phyloP scores from a whole-genome alignment of 2,113 vertebrate genomes.

The Tychaedon coryphoeus region DNA sequence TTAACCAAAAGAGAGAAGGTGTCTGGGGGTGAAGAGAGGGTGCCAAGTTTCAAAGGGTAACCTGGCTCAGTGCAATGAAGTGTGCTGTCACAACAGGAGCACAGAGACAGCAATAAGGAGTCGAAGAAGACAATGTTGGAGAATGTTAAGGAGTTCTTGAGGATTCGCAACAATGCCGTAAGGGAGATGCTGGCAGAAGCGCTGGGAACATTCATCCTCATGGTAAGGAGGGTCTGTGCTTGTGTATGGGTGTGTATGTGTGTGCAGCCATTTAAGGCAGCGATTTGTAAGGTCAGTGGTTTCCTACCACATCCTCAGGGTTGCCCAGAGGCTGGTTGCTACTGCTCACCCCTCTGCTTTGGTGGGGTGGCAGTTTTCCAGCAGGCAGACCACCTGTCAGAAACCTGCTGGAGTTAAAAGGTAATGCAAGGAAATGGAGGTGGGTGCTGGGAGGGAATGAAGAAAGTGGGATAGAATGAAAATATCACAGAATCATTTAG shows the following conservation, averaged over 20 bases:
- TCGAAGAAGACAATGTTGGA: neutral
- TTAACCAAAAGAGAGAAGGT: slow-evolving; percentile 46
- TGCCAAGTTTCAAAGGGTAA: slow-evolving; percentile 61
- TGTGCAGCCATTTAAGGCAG: neutral
- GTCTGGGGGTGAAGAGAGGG: neutral
- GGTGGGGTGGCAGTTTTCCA: neutral
- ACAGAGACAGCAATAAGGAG: accelerated
- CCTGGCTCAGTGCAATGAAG: neutral
- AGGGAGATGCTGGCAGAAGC: slow-evolving; percentile 78
- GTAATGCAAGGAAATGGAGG: neutral
- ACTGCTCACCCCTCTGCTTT: neutral
- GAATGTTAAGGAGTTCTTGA: neutral
- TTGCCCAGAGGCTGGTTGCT: neutral
- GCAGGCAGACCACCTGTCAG: neutral
- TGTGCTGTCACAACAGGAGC: neutral
- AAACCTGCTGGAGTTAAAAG: neutral
- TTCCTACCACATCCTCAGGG: neutral
- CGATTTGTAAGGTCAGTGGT: neutral
- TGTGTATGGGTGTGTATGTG: no score
- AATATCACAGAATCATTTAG: neutral
- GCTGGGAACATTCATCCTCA: slow-evolving; percentile 80
- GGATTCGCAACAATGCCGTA: slow-evolving; percentile 39
- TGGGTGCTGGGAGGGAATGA: neutral
- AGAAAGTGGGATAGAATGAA: neutral
- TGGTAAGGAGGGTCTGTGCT: slow-evolving; percentile 68